A percentile compares a stretch with the other conserved stretches of the same genome.
Conservation (phyloP, 2,888 invertebrate genomes). For the Callyntrura guangdongensis region DNA sequence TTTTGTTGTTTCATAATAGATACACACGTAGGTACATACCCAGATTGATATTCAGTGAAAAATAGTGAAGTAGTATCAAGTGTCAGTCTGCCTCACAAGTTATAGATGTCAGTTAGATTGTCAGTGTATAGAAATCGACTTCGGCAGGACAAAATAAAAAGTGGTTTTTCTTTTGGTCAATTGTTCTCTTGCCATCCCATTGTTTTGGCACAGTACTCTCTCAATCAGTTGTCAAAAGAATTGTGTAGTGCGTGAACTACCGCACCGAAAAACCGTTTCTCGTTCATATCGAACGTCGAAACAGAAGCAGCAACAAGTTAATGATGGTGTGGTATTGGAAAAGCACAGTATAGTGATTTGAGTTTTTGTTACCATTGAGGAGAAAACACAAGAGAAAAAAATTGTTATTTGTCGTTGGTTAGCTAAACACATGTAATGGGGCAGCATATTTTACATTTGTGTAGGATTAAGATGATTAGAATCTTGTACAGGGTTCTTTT, state of each 20-base stretch:
- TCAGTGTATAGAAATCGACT: not conserved
- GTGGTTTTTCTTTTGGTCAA: constrained; percentile 40
- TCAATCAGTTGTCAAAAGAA: constrained; percentile 63
- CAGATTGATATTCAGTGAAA: no score
- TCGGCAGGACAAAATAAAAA: not conserved
- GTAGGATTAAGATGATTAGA: no score
- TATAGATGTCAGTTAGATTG: not conserved
- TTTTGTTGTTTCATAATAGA: not conserved
- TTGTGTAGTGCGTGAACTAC: constrained; percentile 30
- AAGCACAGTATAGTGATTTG: not conserved
- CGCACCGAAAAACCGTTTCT: not conserved
- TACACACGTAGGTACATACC: not conserved
- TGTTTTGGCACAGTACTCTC: constrained; percentile 56
- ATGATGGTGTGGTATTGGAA: not conserved
- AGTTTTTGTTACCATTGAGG: not conserved
- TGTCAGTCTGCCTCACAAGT: not conserved
- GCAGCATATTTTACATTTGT: not conserved
- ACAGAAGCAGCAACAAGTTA: not conserved
- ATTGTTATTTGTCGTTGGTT: not conserved
- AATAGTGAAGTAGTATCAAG: no score
- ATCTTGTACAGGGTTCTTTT: no score
- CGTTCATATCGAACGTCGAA: not conserved
- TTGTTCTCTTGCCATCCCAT: constrained; percentile 58
- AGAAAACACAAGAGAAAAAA: not conserved
- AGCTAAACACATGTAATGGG: not conserved